Evolutionary conservation across 1,140 invertebrate species (phyloP), one percentile per base, ranked within the genome.

Genomic region (Muscidifurax raptorellus): DNA sequence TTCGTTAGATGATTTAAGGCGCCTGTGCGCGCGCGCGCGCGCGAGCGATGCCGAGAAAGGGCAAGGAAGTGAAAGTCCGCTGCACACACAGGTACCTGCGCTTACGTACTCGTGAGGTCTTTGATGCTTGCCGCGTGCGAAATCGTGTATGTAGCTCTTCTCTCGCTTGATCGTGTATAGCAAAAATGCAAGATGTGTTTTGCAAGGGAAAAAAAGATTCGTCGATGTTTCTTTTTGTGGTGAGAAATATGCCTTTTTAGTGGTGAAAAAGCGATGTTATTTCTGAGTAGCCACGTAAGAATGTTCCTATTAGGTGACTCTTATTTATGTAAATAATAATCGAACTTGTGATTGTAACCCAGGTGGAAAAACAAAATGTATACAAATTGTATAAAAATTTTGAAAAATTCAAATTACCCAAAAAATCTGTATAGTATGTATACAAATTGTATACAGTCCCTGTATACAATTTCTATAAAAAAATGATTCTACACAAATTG

Each of bases 241-340:
- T 71, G 10, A 9, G 30, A 52, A 32, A 85, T 64, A 28, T 27
- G 59, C 47, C n/a, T 32, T 74, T 71, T 81, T 74, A 36, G 3
- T 22, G 32, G n/a, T n/a, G 5, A 22, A 79, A 83, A 72, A 78
- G 75, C 27, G 64, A 36, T 59, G 15, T 18, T 78, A 78, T 59
- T 71, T 71, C 22, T 71, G 15, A 32, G 13, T 32, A 15, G 22
- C 27, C 18, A 25, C 6, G 30, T 30, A 30, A 64, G 47, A 59
- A 82, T 76, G 83, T 88, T 88, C 82, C 86, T 87, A 86, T 44
- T 86, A 86, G 69, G 78, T 32, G 71, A 85, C 59, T 83, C 44
- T 74, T 36, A 36, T 36, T 36, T 30, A 30, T 74, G 32, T 82
- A 83, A 84, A 86, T 86, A 86, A 88, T 86, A 85, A 15, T n/a